Conservation (phyloP, 2,113 vertebrate species). For the Planiliza haematocheilus region DNA sequence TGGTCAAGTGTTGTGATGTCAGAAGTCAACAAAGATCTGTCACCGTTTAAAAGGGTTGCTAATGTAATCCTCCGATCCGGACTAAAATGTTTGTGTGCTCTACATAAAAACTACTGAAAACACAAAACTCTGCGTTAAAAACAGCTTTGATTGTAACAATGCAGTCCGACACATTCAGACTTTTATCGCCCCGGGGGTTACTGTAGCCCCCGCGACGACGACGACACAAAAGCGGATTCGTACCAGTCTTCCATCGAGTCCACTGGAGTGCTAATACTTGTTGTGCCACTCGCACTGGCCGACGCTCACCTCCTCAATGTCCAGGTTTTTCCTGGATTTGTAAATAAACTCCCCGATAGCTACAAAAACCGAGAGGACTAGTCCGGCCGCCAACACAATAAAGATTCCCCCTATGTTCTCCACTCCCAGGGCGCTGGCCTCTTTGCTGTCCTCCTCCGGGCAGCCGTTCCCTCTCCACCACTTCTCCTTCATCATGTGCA, state of each 20-base stretch:
- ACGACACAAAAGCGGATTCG: constrained; percentile 28
- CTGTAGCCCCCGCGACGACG: constrained; percentile 39
- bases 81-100: constrained; percentile 63
- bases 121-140: constrained; percentile 63
- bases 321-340: constrained; percentile 92
- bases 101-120: constrained; percentile 70
- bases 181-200: constrained; percentile 41
- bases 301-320: constrained; percentile 93
- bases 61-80: constrained; percentile 42
- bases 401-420: constrained; percentile 99
- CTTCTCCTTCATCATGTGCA: constrained; percentile 99
- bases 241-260: constrained; percentile 28
- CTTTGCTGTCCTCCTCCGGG: constrained; percentile 95
- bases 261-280: constrained; percentile 73
- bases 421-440: constrained; percentile 95
- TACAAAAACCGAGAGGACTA: constrained; percentile 97
- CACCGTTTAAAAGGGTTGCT: constrained; percentile 56
- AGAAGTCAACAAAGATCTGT: constrained; percentile 48
- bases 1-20: constrained; percentile 65
- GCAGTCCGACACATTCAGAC: constrained; percentile 67
- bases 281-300: constrained; percentile 85
- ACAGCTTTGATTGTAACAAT: constrained; percentile 72
- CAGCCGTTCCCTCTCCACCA: constrained; percentile 98
- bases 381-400: constrained; percentile 95
- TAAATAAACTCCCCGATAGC: constrained; percentile 98